Percentiles rank a stretch among this genome's conserved stretches.
phyloP scores from a whole-genome alignment of 53 echinoderm and acorn worm genomes.

The Echinarachnius parma region DNA sequence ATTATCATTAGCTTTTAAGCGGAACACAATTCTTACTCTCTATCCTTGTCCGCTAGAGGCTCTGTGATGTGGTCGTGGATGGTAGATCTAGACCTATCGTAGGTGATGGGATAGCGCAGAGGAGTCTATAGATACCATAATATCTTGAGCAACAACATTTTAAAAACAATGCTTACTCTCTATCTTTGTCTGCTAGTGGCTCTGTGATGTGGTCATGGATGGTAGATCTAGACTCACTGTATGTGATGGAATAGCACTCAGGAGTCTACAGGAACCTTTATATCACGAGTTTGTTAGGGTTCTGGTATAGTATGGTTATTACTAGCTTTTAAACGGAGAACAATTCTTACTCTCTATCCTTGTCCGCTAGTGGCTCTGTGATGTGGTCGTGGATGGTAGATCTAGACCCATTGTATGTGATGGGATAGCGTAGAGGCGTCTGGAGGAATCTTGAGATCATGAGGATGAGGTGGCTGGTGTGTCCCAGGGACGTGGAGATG shows the following conservation, averaged over 20 bases:
- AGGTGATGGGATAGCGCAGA: slow-evolving; percentile 86
- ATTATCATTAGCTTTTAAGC: no score
- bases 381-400: slow-evolving; percentile 90
- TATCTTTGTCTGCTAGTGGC: slow-evolving; percentile 78
- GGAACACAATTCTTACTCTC: slow-evolving; percentile 66
- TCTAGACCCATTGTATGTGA: slow-evolving; percentile 84
- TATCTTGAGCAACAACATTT: no score
- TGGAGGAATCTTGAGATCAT: slow-evolving; percentile 88
- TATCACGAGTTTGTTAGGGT: no score
- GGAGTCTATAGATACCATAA: no score
- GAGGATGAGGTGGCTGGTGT: slow-evolving; percentile 87
- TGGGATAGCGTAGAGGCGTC: slow-evolving; percentile 89
- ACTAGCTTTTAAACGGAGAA: no score
- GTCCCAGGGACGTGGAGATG: slow-evolving; percentile 83
- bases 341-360: slow-evolving; percentile 96
- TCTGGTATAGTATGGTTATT: no score
- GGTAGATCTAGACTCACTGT: slow-evolving; percentile 82
- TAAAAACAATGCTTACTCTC: slow-evolving; percentile 97
- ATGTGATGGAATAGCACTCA: slow-evolving; percentile 87
- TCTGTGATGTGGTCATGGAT: slow-evolving; percentile 92
- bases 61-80: slow-evolving; percentile 83
- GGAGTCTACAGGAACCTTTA: slow-evolving; percentile 80
- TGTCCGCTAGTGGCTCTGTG: slow-evolving; percentile 76
- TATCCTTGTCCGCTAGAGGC: slow-evolving; percentile 71
- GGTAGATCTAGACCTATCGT: slow-evolving; percentile 71